Evolutionary conservation across 2,797 vertebrate genomes (phyloP), one percentile per base, ranked within the genome.

Genomic region (Petrocephalus schoutedeni): DNA sequence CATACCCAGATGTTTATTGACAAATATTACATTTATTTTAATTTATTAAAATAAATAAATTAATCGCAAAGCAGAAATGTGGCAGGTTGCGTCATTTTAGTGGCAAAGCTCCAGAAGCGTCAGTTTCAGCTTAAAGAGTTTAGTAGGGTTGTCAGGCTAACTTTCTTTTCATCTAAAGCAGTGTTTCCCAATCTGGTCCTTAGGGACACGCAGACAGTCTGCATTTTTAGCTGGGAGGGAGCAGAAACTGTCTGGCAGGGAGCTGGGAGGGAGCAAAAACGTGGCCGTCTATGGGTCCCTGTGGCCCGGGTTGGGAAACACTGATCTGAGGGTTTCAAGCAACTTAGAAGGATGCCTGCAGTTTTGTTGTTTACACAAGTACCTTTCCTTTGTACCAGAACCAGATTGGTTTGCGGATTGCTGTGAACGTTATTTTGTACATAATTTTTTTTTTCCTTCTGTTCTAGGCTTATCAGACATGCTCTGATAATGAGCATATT

Each of bases 401-500:
- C 56, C 71, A 80, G 9, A 80, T 49, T n/a, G n/a, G n/a, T n/a
- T n/a, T n/a, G n/a, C 32, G 36, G 82, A 41, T 58, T 86, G 23
- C 12, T 58, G 3, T 58, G 51, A 86, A 36, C 41, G 41, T 86
- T 59, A 57, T 28, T 56, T 28, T 1, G 14, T 28, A 5, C 83
- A 56, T 82, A 56, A 51, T 21, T 51, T 61, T 36, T 82, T 49
- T 0, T 2, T 2, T 59, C 58, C 56, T 45, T 1, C 53, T 41
- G 36, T 85, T 56, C 21, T 57, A 85, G 53, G 53, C 23, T 56
- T 85, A 56, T 57, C 83, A 32, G 54, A 28, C 51, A 85, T 54
- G 49, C 8, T 85, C 32, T 59, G 57, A 86, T 58, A 59, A 86
- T 86, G 85, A 36, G 85, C 36, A 61, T 21, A 58, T 86, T 57